These are phyloP conservation scores for Aptenodytes forsteri DNA, from an alignment of 2,113 vertebrate genomes.

Conservation along the genomic window DNA sequence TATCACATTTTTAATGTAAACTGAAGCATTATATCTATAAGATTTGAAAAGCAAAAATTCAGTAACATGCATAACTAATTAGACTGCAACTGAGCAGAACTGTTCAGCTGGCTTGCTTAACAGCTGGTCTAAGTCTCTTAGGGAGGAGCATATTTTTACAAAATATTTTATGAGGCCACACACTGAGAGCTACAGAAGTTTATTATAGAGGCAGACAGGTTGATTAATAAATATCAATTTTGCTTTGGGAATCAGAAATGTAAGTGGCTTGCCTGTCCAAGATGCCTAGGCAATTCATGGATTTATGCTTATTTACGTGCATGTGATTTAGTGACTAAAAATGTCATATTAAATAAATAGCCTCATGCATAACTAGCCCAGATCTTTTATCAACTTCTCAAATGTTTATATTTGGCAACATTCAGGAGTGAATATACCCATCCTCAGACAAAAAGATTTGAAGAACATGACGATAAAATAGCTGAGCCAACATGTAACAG, in stretches of 20 bases:
- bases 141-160: constrained; percentile 33
- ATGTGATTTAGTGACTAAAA: not conserved
- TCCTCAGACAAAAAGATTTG: not conserved
- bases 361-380: not conserved
- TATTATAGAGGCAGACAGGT: constrained; percentile 20
- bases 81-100: constrained; percentile 30
- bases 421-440: not conserved
- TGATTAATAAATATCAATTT: constrained; percentile 55
- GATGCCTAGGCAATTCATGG: not conserved
- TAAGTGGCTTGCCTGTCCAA: not conserved
- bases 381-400: not conserved
- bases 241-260: constrained; percentile 8
- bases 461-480: constrained; percentile 15
- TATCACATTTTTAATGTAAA: not conserved
- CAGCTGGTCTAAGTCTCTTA: constrained; percentile 33
- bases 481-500: not conserved
- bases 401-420: not conserved
- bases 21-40: not conserved
- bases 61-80: constrained; percentile 31
- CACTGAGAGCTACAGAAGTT: constrained; percentile 9
- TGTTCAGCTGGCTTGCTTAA: constrained; percentile 32
- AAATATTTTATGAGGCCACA: constrained; percentile 39
- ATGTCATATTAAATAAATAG: not conserved
- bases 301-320: not conserved
- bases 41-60: constrained; percentile 28